Evolutionary conservation across 1,140 invertebrate genomes (phyloP).

Genomic region (Tetramorium simillimum): DNA sequence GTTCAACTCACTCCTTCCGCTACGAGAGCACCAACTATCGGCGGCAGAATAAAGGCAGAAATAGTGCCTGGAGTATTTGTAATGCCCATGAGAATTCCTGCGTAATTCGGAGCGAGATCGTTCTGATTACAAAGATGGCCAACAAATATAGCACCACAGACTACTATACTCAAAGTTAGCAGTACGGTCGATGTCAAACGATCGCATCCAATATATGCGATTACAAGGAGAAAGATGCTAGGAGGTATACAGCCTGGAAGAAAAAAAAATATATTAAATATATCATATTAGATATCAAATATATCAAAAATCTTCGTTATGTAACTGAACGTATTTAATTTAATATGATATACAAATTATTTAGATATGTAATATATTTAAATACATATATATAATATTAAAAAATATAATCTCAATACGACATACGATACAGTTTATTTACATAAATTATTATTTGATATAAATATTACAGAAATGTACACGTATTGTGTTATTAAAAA

Average conservation of each 20-base stretch:
- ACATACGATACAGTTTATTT: not conserved
- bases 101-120: slow-evolving; percentile 95
- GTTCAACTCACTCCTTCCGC: slow-evolving; percentile 88
- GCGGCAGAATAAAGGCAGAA: slow-evolving; percentile 93
- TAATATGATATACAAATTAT: not conserved
- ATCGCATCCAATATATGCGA: slow-evolving; percentile 90
- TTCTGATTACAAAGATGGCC: slow-evolving; percentile 96
- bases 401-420: not conserved
- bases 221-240: slow-evolving; percentile 87
- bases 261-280: not conserved
- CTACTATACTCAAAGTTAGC: slow-evolving; percentile 89
- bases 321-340: not conserved
- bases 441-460: not conserved
- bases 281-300: not conserved
- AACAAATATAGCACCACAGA: slow-evolving; percentile 93
- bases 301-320: not conserved
- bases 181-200: slow-evolving; percentile 89
- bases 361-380: not conserved
- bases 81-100: slow-evolving; percentile 93
- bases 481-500: not conserved
- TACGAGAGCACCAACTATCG: slow-evolving; percentile 91
- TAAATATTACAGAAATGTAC: not conserved
- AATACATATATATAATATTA: not conserved
- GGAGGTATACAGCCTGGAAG: slow-evolving; percentile 88
- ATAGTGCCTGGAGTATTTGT: slow-evolving; percentile 95